Base-by-base conservation (phyloP, 2,797 vertebrate genomes). In the Bucorvus abyssinicus region DNA sequence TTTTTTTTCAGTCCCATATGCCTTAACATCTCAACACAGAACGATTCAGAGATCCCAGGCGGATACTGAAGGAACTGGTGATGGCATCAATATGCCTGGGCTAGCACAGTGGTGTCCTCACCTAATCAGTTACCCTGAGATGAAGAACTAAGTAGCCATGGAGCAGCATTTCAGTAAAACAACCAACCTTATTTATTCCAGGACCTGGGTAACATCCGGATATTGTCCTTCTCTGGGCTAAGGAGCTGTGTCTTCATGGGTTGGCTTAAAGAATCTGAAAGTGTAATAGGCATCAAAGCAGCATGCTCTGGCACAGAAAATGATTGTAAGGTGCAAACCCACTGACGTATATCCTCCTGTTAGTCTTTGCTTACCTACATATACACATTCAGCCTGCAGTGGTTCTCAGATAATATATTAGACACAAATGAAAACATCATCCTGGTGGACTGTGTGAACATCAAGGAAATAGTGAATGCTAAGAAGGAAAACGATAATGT, bases 81-180 rank as follows among this genome's bases (percentile, higher is more conserved):
- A 24, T 65, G 18, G 22, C 1, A 0, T 57, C 65, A 50, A 0
- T 20, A 42, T 50, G 15, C 19, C 73, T 34, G 45, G 36, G 9
- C 68, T 53, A 75, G 32, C 80, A 65, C 4, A 10, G 13, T 47
- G 49, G 9, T 57, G 17, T 52, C 52, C 42, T 76, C 4, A 0
- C 34, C 38, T 65, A n/a, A 61, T 12, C 0, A 2, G 23, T n/a
- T 84, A 42, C 9, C 23, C n/a, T 53, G 14, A 76, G 50, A 18
- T 34, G 22, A 56, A 75, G 24, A 36, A 24, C n/a, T 67, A 21
- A 68, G 60, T 3, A 78, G 4, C 32, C 26, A 29, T 76, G 26
- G 34, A 67, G 42, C 3, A 56, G 7, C 14, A 55, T 16, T 70
- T 86, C n/a, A 50, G 20, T 24, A 49, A 76, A 59, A 32, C 34